A percentile compares a stretch with the other conserved stretches of the same genome.
Evolutionary conservation across 2,113 vertebrate genomes (phyloP).

Genomic region (Sturnira hondurensis): DNA sequence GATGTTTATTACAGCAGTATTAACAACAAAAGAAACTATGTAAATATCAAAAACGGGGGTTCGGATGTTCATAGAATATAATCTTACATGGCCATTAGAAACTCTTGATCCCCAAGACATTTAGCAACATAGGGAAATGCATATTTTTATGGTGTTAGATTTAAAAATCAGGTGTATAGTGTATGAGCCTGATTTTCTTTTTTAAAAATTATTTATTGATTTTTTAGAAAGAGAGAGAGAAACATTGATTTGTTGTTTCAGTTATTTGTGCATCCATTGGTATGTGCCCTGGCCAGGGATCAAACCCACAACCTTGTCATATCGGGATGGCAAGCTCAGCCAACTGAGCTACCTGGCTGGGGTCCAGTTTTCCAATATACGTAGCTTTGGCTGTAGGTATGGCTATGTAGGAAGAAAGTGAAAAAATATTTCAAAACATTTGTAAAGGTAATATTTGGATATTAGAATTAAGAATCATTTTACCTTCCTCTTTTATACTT

Average conservation of each 20-base stretch:
- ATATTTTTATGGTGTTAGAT: neutral
- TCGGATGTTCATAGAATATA: neutral
- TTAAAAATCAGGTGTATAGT: neutral
- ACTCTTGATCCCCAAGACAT: neutral
- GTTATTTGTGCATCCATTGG: too few relatives aligned
- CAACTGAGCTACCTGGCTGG: too few relatives aligned
- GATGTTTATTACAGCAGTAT: neutral
- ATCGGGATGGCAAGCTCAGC: too few relatives aligned
- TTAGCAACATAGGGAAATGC: neutral
- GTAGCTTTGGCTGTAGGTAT: neutral
- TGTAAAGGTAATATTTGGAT: neutral
- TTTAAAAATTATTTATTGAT: too few relatives aligned
- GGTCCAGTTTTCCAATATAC: too few relatives aligned
- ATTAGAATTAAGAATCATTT: neutral
- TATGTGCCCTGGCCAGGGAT: too few relatives aligned
- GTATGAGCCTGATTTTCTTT: neutral
- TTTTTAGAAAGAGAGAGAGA: too few relatives aligned
- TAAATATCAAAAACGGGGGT: conserved; percentile 11
- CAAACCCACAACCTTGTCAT: too few relatives aligned
- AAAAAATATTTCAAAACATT: neutral
- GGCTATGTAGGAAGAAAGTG: neutral
- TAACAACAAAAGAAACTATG: conserved; percentile 46
- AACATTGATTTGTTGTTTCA: too few relatives aligned
- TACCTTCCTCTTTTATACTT: neutral
- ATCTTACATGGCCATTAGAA: neutral